Percentiles rank a stretch among this genome's conserved stretches.
Evolutionary conservation across 1,140 invertebrate species (phyloP).

Genomic region (Hypsibius dujardini): DNA sequence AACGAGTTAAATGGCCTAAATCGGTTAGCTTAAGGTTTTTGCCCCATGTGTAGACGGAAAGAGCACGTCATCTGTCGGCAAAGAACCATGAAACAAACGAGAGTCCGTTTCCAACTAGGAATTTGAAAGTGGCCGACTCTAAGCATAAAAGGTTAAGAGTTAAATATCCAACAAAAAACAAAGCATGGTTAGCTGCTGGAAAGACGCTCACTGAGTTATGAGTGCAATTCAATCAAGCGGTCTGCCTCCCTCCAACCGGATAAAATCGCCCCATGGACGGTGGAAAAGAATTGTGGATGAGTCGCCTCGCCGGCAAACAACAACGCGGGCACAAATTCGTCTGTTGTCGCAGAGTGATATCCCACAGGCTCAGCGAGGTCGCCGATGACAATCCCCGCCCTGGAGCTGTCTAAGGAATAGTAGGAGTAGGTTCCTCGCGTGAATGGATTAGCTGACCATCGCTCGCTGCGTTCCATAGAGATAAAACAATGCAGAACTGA

Average conservation of each 20-base stretch:
- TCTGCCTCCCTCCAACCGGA: slow-evolving; percentile 69
- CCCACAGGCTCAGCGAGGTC: slow-evolving; percentile 54
- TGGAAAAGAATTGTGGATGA: slow-evolving; percentile 74
- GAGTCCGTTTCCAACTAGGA: not conserved
- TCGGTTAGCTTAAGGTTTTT: too few relatives aligned
- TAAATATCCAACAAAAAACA: not conserved
- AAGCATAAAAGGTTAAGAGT: not conserved
- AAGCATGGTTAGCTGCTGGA: not conserved
- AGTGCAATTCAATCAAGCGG: slow-evolving; percentile 40
- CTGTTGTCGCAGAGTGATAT: not conserved
- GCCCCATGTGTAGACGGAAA: too few relatives aligned
- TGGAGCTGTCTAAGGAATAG: not conserved
- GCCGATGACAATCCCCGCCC: slow-evolving; percentile 43
- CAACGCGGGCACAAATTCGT: slow-evolving; percentile 39
- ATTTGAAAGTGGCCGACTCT: not conserved
- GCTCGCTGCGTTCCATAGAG: slow-evolving; percentile 45
- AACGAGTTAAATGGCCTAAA: too few relatives aligned
- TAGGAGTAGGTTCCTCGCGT: slow-evolving; percentile 66
- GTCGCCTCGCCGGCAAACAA: slow-evolving; percentile 85
- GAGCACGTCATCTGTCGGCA: too few relatives aligned
- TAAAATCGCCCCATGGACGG: too few relatives aligned
- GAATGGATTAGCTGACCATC: slow-evolving; percentile 61
- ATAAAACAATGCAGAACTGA: not conserved
- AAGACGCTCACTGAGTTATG: not conserved
- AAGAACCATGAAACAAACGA: not conserved